Conservation (phyloP, 2,797 vertebrate species). For the Cacajao melanocephalus region DNA sequence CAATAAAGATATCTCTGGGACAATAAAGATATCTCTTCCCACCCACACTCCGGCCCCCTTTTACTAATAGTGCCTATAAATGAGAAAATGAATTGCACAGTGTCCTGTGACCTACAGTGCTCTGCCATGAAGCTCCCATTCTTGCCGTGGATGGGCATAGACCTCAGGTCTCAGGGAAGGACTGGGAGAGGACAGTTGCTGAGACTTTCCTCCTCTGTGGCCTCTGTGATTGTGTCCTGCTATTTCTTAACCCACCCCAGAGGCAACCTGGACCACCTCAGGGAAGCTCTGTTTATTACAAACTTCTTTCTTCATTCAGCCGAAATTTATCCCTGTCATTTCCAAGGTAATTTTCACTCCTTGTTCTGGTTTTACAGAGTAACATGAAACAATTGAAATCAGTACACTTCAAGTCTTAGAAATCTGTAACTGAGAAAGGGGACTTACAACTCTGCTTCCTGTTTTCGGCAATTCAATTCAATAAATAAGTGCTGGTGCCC, state of each 20-base stretch:
- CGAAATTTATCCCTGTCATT: slow-evolving; percentile 7
- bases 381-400: neutral
- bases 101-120: fast-evolving
- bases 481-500: neutral
- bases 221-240: neutral
- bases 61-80: neutral
- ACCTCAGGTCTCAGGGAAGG: neutral
- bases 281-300: neutral
- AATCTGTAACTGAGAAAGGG: slow-evolving; percentile 38
- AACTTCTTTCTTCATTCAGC: slow-evolving; percentile 6
- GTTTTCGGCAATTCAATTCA: slow-evolving; percentile 30
- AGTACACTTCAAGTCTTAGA: neutral
- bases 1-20: neutral
- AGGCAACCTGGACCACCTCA: neutral
- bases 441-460: slow-evolving; percentile 46
- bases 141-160: neutral
- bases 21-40: neutral
- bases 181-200: neutral
- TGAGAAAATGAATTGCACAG: neutral
- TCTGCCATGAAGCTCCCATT: neutral
- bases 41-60: neutral
- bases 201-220: neutral
- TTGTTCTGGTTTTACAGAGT: slow-evolving; percentile 29
- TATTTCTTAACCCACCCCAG: neutral
- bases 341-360: neutral